Percentiles rank a stretch among this genome's conserved stretches.
Evolutionary conservation across 23 tunicate genomes (phyloP).

Genomic region (Trididemnum clinides): DNA sequence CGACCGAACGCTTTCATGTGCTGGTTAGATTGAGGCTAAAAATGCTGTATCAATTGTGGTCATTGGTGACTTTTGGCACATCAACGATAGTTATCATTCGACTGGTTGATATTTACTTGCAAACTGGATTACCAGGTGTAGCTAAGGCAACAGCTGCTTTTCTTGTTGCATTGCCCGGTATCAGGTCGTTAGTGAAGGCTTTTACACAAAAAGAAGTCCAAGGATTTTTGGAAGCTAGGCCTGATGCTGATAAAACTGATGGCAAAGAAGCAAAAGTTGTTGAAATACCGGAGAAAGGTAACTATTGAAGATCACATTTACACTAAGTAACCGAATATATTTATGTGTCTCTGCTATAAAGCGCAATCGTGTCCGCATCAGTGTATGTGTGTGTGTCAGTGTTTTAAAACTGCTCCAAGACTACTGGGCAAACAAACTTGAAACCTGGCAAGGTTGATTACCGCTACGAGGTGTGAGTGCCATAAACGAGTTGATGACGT

Average conservation of each 20-base stretch:
- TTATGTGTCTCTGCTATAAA: not conserved
- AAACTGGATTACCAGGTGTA: conserved; percentile 38
- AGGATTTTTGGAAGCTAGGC: conserved; percentile 54
- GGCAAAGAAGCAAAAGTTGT: conserved; percentile 6
- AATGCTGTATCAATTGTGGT: not conserved
- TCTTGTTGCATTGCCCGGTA: conserved; percentile 55
- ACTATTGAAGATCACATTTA: too few species aligned
- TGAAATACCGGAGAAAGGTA: conserved; percentile 82
- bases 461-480: too few species aligned
- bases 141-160: conserved; percentile 59
- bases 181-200: conserved; percentile 24
- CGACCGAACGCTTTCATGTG: too few species aligned
- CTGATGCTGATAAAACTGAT: not conserved
- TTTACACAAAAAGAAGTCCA: conserved; percentile 75
- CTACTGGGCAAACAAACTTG: too few species aligned
- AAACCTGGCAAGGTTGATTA: too few species aligned
- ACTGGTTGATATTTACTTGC: conserved; percentile 41
- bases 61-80: conserved; percentile 17
- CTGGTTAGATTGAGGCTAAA: too few species aligned
- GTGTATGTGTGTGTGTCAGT: too few species aligned
- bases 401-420: too few species aligned
- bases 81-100: conserved; percentile 40
- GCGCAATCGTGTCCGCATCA: too few species aligned
- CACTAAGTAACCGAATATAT: not conserved
- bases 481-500: too few species aligned